These are phyloP conservation scores for Halcyon malimbica DNA, from an alignment of 2,113 vertebrate genomes.

Conservation along the genomic window DNA sequence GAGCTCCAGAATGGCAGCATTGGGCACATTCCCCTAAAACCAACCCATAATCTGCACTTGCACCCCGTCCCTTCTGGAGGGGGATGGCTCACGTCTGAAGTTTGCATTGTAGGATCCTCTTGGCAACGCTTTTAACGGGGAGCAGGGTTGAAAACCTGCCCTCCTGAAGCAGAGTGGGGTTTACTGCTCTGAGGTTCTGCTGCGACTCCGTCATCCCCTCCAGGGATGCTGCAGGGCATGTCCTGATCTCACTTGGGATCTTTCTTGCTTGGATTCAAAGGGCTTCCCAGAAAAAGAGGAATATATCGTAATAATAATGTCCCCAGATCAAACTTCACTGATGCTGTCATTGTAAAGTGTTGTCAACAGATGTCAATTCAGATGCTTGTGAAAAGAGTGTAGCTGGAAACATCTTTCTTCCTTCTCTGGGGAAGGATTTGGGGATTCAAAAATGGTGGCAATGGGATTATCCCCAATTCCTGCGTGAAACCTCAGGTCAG, in stretches of 20 bases:
- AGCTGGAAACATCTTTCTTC: not conserved
- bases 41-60: not conserved
- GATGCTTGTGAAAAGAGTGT: not conserved
- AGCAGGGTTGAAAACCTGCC: not conserved
- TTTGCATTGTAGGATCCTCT: not conserved
- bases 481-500: not conserved
- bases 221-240: not conserved
- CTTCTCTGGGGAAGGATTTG: not conserved
- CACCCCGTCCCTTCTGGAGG: not conserved
- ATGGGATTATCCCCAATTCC: not conserved
- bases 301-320: not conserved
- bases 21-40: not conserved
- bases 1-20: not conserved
- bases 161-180: not conserved
- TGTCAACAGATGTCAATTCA: not conserved
- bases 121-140: not conserved
- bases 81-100: fast-evolving
- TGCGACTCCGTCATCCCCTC: not conserved
- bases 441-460: not conserved
- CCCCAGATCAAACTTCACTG: not conserved
- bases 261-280: not conserved
- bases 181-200: not conserved
- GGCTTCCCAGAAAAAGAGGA: not conserved
- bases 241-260: not conserved
- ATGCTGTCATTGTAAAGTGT: not conserved